phyloP scores from a whole-genome alignment of 2,113 vertebrate species.

The Tragelaphus strepsiceros region DNA sequence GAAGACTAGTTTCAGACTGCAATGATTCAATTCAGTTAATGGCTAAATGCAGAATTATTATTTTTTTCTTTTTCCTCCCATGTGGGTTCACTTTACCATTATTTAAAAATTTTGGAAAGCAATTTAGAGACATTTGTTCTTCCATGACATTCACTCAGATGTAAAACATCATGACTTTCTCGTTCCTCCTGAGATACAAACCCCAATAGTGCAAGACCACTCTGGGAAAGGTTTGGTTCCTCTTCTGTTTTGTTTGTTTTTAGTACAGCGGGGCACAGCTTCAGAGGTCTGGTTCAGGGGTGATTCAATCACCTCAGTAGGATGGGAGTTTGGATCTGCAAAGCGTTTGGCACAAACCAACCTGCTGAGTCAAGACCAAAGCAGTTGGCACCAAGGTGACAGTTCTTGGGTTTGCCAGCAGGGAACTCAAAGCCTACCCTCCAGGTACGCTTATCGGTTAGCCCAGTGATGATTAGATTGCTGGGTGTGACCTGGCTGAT shows the following conservation, averaged over 20 bases:
- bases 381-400: background rate
- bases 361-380: background rate
- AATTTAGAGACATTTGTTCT: background rate
- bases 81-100: background rate
- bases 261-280: background rate
- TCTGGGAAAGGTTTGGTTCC: background rate
- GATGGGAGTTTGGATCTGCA: background rate
- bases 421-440: background rate
- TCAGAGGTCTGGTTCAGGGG: background rate
- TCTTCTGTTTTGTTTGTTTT: background rate
- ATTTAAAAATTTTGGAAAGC: background rate
- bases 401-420: background rate
- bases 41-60: background rate
- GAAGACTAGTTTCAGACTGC: background rate
- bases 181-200: background rate
- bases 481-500: background rate
- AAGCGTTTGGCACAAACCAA: background rate
- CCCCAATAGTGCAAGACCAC: background rate
- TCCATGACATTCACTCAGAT: background rate
- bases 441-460: background rate
- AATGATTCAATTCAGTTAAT: background rate
- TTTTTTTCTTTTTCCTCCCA: background rate
- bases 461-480: background rate
- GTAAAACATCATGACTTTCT: background rate
- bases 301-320: background rate